Evolutionary conservation across 2,113 vertebrate genomes (phyloP), one percentile per base, ranked within the genome.

Genomic region (Myotis davidii): DNA sequence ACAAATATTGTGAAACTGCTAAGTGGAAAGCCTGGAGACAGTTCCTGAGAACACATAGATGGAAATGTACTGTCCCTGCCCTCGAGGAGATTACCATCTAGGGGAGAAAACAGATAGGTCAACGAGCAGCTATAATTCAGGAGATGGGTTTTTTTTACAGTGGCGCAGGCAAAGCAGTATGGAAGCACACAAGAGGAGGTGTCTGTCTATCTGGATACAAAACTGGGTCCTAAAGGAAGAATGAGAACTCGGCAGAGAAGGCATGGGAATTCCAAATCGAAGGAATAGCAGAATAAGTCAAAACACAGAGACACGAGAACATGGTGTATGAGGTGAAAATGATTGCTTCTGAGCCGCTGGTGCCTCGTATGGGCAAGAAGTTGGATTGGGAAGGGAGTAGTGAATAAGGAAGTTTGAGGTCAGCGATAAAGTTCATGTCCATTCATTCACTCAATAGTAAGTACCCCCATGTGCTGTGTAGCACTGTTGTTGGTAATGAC

Each of bases 231-330:
- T 85, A 67, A 92, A 77, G 37, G 65, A 88, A 85, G 59, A 88
- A 88, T 13, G 37, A 81, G 29, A 94, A 86, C 27, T 90, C 59
- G 81, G 52, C 56, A 76, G 76, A 89, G 61, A 82, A 85, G 13
- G 29, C 65, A 54, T 81, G 48, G 65, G 18, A 67, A 64, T 69
- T 91, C 65, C 59, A 64, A 70, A 25, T 25, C 69, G 48, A 90
- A 93, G 18, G 25, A 90, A 52, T 11, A 74, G 34, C 23, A 81
- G 27, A 85, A n/a, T 81, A 85, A 72, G 21, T 34, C 93, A 73
- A 93, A 42, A 64, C 76, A 69, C 10, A 25, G 34, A 91, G 61
- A 65, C 11, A 27, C 29, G n/a, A 81, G 70, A 52, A 25, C 10
- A 11, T 29, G 61, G 29, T 27, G 4, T 65, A 13, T 50, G 21